Conservation (phyloP, 53 echinoderm and acorn worm genomes). For the Stichopus horrens region DNA sequence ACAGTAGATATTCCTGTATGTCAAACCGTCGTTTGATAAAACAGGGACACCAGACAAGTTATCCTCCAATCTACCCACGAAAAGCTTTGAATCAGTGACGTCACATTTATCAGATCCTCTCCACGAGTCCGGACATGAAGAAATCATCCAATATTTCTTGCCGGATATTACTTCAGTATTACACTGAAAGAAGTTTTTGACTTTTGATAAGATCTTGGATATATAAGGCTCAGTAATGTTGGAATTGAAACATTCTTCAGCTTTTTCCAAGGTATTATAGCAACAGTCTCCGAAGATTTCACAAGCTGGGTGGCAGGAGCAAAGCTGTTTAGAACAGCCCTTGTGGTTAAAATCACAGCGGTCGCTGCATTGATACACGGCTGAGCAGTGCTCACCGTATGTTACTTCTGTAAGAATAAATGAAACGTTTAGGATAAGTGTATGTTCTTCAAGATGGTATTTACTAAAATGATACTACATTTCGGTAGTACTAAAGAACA, state of each 20-base stretch:
- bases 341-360: background rate
- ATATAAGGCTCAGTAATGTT: background rate
- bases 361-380: background rate
- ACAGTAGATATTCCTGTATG: conserved; percentile 22
- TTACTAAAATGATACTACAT: no score
- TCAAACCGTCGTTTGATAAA: conserved; percentile 3
- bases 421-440: no score
- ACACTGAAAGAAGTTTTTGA: conserved; percentile 5
- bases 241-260: background rate
- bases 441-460: no score
- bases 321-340: background rate
- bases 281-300: conserved; percentile 21
- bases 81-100: background rate
- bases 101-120: conserved; percentile 4
- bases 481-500: no score
- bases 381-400: no score
- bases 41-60: conserved; percentile 7
- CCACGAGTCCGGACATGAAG: conserved; percentile 26
- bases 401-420: no score
- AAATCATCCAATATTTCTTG: conserved; percentile 25
- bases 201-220: background rate
- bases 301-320: conserved; percentile 39
- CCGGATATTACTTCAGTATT: conserved; percentile 15
- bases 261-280: background rate
- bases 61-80: no score